Percentiles rank a stretch among this genome's conserved stretches.
These are phyloP conservation scores for Heliconius eleuchia DNA, from an alignment of 1,140 invertebrate genomes.

Conservation along the genomic window DNA sequence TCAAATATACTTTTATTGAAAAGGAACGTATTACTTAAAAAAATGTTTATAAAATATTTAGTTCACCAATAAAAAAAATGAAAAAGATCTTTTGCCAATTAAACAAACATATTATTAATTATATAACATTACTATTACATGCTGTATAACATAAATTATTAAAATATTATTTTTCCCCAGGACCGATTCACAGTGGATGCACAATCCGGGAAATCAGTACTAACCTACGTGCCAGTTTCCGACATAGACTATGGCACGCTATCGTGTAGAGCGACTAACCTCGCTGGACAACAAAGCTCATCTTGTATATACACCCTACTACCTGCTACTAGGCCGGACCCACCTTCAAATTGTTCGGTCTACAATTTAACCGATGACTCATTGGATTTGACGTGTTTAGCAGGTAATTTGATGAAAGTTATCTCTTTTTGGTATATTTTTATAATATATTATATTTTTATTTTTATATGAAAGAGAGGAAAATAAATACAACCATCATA, in stretches of 20 bases:
- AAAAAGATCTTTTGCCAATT: too few species aligned
- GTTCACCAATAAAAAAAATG: too few species aligned
- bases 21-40: too few species aligned
- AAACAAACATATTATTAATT: neutral
- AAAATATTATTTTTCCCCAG: constrained; percentile 41
- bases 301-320: constrained; percentile 88
- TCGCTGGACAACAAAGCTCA: constrained; percentile 84
- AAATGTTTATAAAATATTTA: too few species aligned
- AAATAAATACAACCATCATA: too few species aligned
- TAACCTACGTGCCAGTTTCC: constrained; percentile 90
- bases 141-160: neutral
- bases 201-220: constrained; percentile 85
- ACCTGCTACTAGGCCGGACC: constrained; percentile 88
- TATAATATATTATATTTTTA: neutral
- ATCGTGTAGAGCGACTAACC: constrained; percentile 85
- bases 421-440: neutral
- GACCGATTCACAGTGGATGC: constrained; percentile 83
- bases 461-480: too few species aligned
- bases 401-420: constrained; percentile 54
- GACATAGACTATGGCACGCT: constrained; percentile 89
- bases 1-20: too few species aligned
- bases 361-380: constrained; percentile 90
- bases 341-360: constrained; percentile 90
- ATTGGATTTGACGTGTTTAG: constrained; percentile 82
- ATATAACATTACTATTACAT: neutral